phyloP scores from a whole-genome alignment of 2,888 invertebrate species.

The Lottia scabra region DNA sequence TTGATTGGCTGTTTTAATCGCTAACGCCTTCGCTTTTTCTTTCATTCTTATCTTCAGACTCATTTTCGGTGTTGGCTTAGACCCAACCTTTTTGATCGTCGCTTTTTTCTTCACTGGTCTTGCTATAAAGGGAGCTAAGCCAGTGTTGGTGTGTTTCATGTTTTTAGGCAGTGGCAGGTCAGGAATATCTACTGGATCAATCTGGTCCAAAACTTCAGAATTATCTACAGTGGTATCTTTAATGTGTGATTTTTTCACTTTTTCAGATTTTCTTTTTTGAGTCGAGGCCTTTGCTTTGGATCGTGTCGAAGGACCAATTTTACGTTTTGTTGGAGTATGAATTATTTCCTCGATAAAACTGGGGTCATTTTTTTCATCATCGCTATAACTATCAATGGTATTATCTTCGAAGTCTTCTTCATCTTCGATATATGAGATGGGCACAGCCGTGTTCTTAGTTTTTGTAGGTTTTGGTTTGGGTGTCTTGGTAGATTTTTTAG shows the following conservation, averaged over 20 bases:
- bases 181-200: not conserved
- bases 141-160: not conserved
- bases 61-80: not conserved
- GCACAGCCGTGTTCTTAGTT: not conserved
- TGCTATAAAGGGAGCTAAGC: not conserved
- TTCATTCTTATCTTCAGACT: not conserved
- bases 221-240: not conserved
- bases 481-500: not conserved
- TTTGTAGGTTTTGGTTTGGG: conserved; percentile 1
- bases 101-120: not conserved
- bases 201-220: not conserved
- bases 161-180: not conserved
- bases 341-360: not conserved
- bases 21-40: not conserved
- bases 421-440: not conserved
- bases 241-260: not conserved
- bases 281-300: not conserved
- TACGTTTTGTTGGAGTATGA: not conserved
- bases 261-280: not conserved
- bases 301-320: not conserved
- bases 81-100: not conserved
- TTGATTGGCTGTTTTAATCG: not conserved
- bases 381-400: not conserved
- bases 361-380: not conserved
- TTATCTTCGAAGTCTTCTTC: not conserved